Evolutionary conservation across 2,113 vertebrate genomes (phyloP).

Genomic region (Galemys pyrenaicus): DNA sequence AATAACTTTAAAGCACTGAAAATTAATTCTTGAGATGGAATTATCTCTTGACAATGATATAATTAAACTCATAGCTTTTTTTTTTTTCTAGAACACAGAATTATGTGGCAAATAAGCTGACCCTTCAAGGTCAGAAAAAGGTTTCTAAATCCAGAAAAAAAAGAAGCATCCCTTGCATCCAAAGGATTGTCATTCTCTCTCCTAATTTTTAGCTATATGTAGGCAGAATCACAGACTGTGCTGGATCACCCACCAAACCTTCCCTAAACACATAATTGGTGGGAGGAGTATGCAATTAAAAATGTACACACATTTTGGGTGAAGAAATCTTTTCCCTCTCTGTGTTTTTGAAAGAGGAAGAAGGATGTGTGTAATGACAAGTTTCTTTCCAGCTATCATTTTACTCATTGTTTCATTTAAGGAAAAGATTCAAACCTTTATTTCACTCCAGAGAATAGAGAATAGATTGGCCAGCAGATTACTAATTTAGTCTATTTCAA

Average conservation of each 20-base stretch:
- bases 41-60: constrained; percentile 68
- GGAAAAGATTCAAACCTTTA: neutral
- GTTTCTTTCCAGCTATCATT: neutral
- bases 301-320: neutral
- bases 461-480: neutral
- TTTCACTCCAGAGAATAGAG: neutral
- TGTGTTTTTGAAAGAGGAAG: neutral
- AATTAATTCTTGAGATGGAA: constrained; percentile 77
- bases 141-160: neutral
- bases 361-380: neutral
- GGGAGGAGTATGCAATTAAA: neutral
- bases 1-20: constrained; percentile 70
- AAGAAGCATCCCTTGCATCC: neutral
- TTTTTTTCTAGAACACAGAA: constrained; percentile 33
- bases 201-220: neutral
- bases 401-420: neutral
- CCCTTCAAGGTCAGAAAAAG: constrained; percentile 65
- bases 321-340: neutral
- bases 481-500: neutral
- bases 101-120: constrained; percentile 55
- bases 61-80: constrained; percentile 63
- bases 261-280: neutral
- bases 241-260: neutral
- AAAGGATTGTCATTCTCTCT: neutral
- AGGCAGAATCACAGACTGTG: neutral